These are phyloP conservation scores for Hypomesus transpacificus DNA, from an alignment of 2,113 vertebrate species.

Conservation along the genomic window DNA sequence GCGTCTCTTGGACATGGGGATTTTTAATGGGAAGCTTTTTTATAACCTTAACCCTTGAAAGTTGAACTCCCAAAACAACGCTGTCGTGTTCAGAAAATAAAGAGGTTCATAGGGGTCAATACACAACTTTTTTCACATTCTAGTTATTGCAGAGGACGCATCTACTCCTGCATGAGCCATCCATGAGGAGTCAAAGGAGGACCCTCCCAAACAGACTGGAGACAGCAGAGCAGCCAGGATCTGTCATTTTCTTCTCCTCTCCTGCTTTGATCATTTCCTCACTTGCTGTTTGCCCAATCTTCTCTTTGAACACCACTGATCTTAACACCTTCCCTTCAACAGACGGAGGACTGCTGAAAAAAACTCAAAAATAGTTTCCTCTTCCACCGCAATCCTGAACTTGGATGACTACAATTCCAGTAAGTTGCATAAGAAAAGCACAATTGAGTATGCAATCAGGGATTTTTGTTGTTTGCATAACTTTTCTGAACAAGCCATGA, in stretches of 20 bases:
- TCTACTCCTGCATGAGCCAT: constrained; percentile 19
- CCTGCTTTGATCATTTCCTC: constrained; percentile 29
- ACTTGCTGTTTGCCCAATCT: constrained; percentile 1
- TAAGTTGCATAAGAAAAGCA: not conserved
- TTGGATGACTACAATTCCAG: not conserved
- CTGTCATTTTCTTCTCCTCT: constrained; percentile 25
- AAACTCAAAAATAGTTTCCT: not conserved
- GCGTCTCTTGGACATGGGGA: not conserved
- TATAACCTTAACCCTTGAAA: too few species aligned
- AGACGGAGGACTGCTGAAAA: not conserved
- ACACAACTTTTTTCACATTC: not conserved
- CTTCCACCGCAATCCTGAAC: not conserved
- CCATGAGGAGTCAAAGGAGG: constrained; percentile 15
- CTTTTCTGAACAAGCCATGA: constrained; percentile 9
- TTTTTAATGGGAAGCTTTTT: too few species aligned
- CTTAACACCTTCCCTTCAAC: constrained; percentile 5
- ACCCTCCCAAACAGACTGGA: constrained; percentile 26
- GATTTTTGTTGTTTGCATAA: not conserved
- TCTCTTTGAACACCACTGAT: constrained; percentile 20
- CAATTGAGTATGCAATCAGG: not conserved
- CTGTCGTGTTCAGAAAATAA: not conserved
- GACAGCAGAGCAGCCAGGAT: constrained; percentile 12
- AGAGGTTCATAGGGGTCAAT: not conserved
- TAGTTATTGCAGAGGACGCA: constrained; percentile 12
- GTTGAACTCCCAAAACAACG: not conserved